Conservation (phyloP, 2,888 invertebrate species). For the Psylliodes chrysocephalus region DNA sequence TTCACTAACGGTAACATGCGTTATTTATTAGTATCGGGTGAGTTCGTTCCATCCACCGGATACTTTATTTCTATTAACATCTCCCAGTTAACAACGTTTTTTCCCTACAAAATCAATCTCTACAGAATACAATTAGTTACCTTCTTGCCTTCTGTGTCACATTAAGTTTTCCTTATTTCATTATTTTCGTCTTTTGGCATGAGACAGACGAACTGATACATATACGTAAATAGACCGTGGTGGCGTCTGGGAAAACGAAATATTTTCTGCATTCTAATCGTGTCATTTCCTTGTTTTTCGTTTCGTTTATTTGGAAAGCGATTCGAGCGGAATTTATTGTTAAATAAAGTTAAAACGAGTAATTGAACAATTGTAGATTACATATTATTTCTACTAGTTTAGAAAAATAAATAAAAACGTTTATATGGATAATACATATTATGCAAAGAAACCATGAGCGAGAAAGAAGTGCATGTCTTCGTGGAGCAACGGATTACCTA, state of each 20-base stretch:
- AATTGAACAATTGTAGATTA: no score
- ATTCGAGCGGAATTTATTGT: neutral
- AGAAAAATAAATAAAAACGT: no score
- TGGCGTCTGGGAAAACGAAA: slow-evolving; percentile 25
- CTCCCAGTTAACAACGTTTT: neutral
- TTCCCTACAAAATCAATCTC: slow-evolving; percentile 18
- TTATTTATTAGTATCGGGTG: neutral
- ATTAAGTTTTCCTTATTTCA: slow-evolving; percentile 8
- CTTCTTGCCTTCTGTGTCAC: slow-evolving; percentile 24
- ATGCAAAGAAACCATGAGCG: no score
- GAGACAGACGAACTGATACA: slow-evolving; percentile 12
- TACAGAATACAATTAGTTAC: slow-evolving; percentile 17
- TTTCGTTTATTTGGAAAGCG: slow-evolving; percentile 4
- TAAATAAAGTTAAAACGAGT: neutral
- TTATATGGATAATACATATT: no score
- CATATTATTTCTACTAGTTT: no score
- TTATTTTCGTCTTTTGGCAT: slow-evolving; percentile 18
- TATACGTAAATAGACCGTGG: slow-evolving; percentile 20
- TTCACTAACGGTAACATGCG: no score
- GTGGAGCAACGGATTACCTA: no score
- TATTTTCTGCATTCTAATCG: slow-evolving; percentile 23
- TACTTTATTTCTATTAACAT: slow-evolving; percentile 14
- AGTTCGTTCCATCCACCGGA: neutral
- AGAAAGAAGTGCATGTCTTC: no score
- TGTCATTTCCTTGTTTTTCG: slow-evolving; percentile 21